Base-by-base conservation (phyloP, 2,888 invertebrate genomes). In the Heliconius ethilla region DNA sequence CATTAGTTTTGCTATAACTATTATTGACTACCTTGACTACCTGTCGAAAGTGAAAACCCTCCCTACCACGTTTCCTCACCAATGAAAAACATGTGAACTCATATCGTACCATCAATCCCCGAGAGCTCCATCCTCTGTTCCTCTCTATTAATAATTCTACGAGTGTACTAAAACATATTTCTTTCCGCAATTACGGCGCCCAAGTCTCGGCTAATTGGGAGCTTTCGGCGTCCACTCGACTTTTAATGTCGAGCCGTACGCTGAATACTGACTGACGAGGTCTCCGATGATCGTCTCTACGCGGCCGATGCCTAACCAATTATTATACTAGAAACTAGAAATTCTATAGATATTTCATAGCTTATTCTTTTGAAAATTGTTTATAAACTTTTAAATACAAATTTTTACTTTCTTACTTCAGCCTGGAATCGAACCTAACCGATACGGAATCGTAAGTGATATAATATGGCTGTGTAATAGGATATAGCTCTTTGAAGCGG, bases 121-220 rank as follows among this genome's bases (percentile, higher is more conserved):
- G 65, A 15, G 66, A 29, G 27, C 25, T 27, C 15, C 15, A 63
- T 29, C 83, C 80, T 81, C 81, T 80, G 80, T 86, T 29, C 83
- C 80, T 81, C 81, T 80, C 80, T 86, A 89, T 89, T 89, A 89
- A 91, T 91, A 90, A 91, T 90, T 89, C 87, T 82, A 84, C 81
- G 81, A 85, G 87, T 88, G 86, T 86, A 89, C 87, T 89, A 87
- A 89, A 90, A 89, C 89, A 89, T 90, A 90, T 91, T 92, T 92
- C 89, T 91, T 92, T 92, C 89, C 86, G 89, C 89, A 92, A 92
- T 92, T 90, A 90, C 88, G 87, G 89, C 89, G 87, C 90, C 90
- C 90, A 92, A 92, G 90, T 92, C 90, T 88, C 84, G 83, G 91
- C 91, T 94, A 92, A 93, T 94, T 94, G 91, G 91, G 88, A 89